Percentiles rank a stretch among this genome's conserved stretches.
Evolutionary conservation across 2,113 vertebrate genomes (phyloP).

Genomic region (Lampris incognitus): DNA sequence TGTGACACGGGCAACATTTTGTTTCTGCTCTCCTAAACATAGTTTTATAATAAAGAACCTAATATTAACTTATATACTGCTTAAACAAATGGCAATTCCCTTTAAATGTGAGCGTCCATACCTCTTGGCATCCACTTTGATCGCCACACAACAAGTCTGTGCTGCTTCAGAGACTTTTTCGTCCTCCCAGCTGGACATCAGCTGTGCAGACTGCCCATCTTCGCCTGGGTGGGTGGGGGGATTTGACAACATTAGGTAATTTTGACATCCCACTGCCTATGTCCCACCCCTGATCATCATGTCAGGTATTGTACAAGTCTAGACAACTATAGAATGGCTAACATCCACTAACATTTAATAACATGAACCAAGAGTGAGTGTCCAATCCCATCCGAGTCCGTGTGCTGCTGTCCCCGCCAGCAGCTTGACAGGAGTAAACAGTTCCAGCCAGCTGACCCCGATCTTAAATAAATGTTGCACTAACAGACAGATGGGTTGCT

Average conservation of each 20-base stretch:
- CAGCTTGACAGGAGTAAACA: no score
- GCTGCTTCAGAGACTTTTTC: conserved; percentile 87
- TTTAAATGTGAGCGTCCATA: conserved; percentile 57
- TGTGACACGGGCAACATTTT: not conserved
- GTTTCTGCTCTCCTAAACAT: not conserved
- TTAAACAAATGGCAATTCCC: not conserved
- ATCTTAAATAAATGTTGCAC: no score
- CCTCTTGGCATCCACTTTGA: conserved; percentile 94
- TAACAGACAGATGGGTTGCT: no score
- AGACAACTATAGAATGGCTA: no score
- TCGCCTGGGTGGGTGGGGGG: conserved; percentile 80
- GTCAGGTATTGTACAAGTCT: not conserved
- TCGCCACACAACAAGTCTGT: conserved; percentile 89
- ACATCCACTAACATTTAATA: not conserved
- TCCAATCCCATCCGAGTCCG: no score
- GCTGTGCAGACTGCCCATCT: conserved; percentile 92
- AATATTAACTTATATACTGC: not conserved
- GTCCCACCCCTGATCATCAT: not conserved
- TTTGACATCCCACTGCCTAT: not conserved
- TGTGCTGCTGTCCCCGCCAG: no score
- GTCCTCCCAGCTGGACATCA: conserved; percentile 94
- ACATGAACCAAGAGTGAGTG: no score
- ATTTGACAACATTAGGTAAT: not conserved
- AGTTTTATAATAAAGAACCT: no score
- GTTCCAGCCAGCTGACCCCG: no score